phyloP scores from a whole-genome alignment of 2,888 invertebrate genomes.

The Ectropis crepuscularia region DNA sequence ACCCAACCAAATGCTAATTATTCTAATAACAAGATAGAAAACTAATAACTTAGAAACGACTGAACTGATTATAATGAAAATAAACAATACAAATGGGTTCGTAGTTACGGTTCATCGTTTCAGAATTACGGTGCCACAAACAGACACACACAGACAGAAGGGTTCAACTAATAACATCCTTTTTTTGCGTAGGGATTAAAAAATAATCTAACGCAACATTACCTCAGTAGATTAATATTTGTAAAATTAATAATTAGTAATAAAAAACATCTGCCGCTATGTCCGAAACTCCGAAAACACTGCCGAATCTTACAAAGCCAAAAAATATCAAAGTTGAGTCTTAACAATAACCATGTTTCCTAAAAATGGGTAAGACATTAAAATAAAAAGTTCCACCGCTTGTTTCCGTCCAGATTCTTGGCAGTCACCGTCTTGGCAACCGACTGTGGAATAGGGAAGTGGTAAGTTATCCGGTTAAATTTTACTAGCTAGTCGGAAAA shows the following conservation, averaged over 20 bases:
- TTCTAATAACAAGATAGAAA: too few relatives aligned
- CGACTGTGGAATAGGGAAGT: conserved; percentile 11
- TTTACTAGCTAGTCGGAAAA: background rate
- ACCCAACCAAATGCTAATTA: too few relatives aligned
- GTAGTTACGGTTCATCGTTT: too few relatives aligned
- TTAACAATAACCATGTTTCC: conserved; percentile 38
- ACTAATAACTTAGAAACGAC: too few relatives aligned
- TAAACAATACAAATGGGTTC: too few relatives aligned
- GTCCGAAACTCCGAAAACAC: background rate
- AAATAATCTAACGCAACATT: too few relatives aligned
- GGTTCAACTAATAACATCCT: too few relatives aligned
- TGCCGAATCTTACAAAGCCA: conserved; percentile 10
- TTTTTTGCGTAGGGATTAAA: too few relatives aligned
- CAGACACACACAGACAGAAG: too few relatives aligned
- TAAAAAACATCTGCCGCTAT: conserved; percentile 6
- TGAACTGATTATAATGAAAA: too few relatives aligned
- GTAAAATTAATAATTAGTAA: background rate
- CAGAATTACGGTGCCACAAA: too few relatives aligned
- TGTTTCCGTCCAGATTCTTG: conserved; percentile 35
- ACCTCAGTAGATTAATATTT: background rate
- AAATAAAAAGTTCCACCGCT: conserved; percentile 39
- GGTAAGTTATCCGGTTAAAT: background rate
- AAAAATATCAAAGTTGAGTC: conserved; percentile 21
- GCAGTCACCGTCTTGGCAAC: conserved; percentile 34
- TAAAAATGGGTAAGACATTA: conserved; percentile 37